phyloP scores from a whole-genome alignment of 2,797 vertebrate genomes.

The Streptopelia turtur region DNA sequence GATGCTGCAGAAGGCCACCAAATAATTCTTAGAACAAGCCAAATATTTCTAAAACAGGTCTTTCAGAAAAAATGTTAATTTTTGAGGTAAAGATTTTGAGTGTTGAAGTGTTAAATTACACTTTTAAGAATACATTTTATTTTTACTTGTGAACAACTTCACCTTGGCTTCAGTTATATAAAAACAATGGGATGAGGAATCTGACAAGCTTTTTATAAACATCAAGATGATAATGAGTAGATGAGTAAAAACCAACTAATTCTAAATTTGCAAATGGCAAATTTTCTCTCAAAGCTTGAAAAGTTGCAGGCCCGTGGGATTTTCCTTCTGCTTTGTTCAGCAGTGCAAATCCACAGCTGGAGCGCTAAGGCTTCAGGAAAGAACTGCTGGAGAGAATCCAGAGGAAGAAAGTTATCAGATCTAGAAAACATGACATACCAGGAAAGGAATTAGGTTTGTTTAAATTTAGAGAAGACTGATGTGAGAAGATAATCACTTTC shows the following conservation, averaged over 20 bases:
- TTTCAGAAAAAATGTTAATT: not conserved
- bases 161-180: not conserved
- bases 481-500: slow-evolving; percentile 59
- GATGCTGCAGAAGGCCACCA: not conserved
- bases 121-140: not conserved
- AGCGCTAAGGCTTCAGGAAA: not conserved
- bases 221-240: not conserved
- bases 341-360: slow-evolving; percentile 49
- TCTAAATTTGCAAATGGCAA: slow-evolving; percentile 47
- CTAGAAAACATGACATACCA: slow-evolving; percentile 68
- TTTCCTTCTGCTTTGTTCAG: slow-evolving; percentile 58
- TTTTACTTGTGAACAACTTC: not conserved
- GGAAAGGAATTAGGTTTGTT: slow-evolving; percentile 69
- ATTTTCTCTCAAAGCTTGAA: slow-evolving; percentile 38
- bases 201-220: slow-evolving; percentile 13
- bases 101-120: not conserved
- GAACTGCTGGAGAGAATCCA: slow-evolving; percentile 58
- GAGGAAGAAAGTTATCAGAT: slow-evolving; percentile 70
- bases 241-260: slow-evolving; percentile 19
- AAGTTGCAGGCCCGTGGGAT: slow-evolving; percentile 35
- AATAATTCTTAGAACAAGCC: not conserved
- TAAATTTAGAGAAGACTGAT: slow-evolving; percentile 65
- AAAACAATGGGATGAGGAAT: not conserved
- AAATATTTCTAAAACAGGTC: not conserved
- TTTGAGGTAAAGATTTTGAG: not conserved